Evolutionary conservation across 2,888 invertebrate genomes (phyloP).

Genomic region (Eupithecia insigniata): DNA sequence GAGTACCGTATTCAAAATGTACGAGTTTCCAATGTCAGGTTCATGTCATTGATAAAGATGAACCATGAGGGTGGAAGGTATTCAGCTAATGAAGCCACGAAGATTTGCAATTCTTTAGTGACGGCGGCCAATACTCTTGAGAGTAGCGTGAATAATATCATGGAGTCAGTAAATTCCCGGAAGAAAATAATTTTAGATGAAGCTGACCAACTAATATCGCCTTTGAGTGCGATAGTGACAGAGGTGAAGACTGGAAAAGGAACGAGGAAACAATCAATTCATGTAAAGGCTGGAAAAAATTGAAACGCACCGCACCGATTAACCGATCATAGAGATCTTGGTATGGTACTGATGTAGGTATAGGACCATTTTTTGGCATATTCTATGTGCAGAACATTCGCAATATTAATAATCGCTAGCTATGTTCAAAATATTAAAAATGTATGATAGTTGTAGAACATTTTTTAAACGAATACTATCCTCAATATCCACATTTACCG

Average conservation of each 20-base stretch:
- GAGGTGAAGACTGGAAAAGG: neutral
- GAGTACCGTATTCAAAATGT: conserved; percentile 64
- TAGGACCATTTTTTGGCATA: neutral
- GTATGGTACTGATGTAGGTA: neutral
- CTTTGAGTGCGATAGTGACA: neutral
- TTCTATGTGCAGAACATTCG: neutral
- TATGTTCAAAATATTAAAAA: neutral
- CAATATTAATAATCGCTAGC: neutral
- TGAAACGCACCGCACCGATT: neutral
- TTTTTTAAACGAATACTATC: neutral
- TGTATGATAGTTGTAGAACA: neutral
- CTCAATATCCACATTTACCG: neutral
- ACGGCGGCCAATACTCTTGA: conserved; percentile 65
- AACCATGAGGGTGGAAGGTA: conserved; percentile 68
- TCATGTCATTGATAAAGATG: conserved; percentile 61
- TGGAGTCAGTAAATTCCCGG: conserved; percentile 60
- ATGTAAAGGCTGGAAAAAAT: neutral
- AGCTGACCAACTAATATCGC: conserved; percentile 54
- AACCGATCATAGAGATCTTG: neutral
- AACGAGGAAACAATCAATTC: neutral
- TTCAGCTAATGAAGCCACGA: conserved; percentile 62
- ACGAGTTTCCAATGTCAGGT: conserved; percentile 67
- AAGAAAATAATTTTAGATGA: conserved; percentile 55
- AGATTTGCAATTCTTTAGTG: conserved; percentile 52
- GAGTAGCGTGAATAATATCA: conserved; percentile 48